Evolutionary conservation across 2,888 invertebrate genomes (phyloP), one percentile per base, ranked within the genome.

Genomic region (Plebejus anna): DNA sequence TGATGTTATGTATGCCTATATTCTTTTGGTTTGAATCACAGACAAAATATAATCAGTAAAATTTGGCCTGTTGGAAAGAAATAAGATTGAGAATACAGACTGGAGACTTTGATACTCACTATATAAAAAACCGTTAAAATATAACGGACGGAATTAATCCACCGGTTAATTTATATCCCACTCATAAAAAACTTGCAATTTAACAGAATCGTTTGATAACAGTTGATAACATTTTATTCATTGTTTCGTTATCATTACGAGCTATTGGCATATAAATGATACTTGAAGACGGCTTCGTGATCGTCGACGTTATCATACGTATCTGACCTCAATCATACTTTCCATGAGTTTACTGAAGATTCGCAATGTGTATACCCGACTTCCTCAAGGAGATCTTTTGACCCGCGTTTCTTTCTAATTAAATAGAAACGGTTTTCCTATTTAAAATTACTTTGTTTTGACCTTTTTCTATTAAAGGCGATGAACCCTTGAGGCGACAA

Each of bases 191-290:
- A 61, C 22, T 61, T 13, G 66, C 28, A 32, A 66, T 28, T 22
- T 22, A 61, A 61, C 59, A 32, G n/a, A 59, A 66, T 66, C 22
- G 16, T 13, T 36, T 32, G 36, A 36, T 13, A 66, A 66, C 13
- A 16, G 32, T 32, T 13, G 66, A 66, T 66, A 66, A 32, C 32
- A 66, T 66, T 66, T 66, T 66, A 11, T 66, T 66, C 32, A 16
- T 32, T 36, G 32, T 66, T 66, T 32, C 6, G 66, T 66, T 66
- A 66, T 66, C 66, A 32, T 36, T 66, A 66, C 11, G 66, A 36
- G 66, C 32, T 36, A 32, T 36, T 66, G 32, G 66, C 32, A 66
- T 66, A 66, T 36, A 66, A 66, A 66, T 36, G 66, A 32, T 66
- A 66, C 36, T 66, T 36, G 32, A 66, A 66, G 32, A 66, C 66